phyloP scores from a whole-genome alignment of 2,888 invertebrate species.

The Caenorhabditis sp. region DNA sequence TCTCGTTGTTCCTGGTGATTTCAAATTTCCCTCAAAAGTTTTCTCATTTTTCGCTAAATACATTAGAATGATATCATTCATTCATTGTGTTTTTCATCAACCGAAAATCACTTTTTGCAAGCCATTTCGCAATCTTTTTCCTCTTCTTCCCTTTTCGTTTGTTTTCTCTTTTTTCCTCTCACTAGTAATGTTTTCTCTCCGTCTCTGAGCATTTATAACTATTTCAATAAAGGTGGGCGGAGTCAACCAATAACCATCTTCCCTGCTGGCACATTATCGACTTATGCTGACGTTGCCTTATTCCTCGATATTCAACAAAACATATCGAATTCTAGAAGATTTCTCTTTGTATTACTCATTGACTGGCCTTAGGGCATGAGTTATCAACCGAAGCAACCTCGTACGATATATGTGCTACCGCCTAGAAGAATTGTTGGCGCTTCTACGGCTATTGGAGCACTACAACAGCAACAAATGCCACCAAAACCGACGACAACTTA shows the following conservation, averaged over 20 bases:
- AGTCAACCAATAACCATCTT: constrained; percentile 8
- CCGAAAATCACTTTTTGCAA: too few relatives aligned
- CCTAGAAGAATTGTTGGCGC: not conserved
- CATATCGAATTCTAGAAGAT: not conserved
- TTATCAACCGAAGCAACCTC: constrained; percentile 12
- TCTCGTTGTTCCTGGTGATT: too few relatives aligned
- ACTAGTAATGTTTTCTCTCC: too few relatives aligned
- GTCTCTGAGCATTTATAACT: not conserved
- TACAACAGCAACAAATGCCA: too few relatives aligned
- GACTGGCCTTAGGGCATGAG: constrained; percentile 13
- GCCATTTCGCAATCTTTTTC: too few relatives aligned
- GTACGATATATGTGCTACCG: constrained; percentile 34
- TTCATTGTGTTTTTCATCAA: too few relatives aligned
- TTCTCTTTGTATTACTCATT: constrained; percentile 3
- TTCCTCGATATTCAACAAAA: constrained; percentile 6
- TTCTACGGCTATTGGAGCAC: not conserved
- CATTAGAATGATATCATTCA: too few relatives aligned
- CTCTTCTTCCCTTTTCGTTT: too few relatives aligned
- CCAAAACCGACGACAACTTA: not conserved
- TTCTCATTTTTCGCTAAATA: too few relatives aligned
- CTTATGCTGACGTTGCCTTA: constrained; percentile 31
- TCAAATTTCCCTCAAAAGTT: too few relatives aligned
- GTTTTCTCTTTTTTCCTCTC: too few relatives aligned
- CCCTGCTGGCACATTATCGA: constrained; percentile 3
- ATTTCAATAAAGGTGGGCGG: not conserved